phyloP scores from a whole-genome alignment of 2,888 invertebrate genomes.

The Trisateles emortualis region DNA sequence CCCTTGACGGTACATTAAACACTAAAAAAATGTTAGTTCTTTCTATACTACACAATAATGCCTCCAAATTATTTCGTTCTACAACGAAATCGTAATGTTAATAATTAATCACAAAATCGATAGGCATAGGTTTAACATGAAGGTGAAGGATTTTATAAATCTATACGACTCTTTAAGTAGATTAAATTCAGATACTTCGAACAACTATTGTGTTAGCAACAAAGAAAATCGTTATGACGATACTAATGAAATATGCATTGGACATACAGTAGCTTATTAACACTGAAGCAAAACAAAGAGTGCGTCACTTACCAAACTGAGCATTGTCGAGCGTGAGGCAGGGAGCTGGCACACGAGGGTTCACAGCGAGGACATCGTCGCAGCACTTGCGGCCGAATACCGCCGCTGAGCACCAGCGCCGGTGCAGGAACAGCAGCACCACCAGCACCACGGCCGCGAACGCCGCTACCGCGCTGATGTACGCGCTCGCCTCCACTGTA shows the following conservation, averaged over 20 bases:
- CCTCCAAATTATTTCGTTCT: constrained; percentile 44
- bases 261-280: constrained; percentile 44
- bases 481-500: constrained; percentile 94
- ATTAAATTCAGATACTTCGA: constrained; percentile 22
- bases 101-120: constrained; percentile 50
- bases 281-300: constrained; percentile 40
- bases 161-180: constrained; percentile 24
- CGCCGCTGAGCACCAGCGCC: constrained; percentile 87
- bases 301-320: constrained; percentile 71
- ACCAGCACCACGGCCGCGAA: constrained; percentile 94
- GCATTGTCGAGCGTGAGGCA: constrained; percentile 74
- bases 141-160: constrained; percentile 33
- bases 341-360: constrained; percentile 71
- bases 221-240: constrained; percentile 35
- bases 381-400: constrained; percentile 74
- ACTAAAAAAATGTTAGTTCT: constrained; percentile 47
- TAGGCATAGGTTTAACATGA: constrained; percentile 35
- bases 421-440: constrained; percentile 94
- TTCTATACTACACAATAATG: constrained; percentile 53
- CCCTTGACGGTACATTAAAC: constrained; percentile 60
- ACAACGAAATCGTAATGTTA: constrained; percentile 37
- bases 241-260: constrained; percentile 33
- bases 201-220: constrained; percentile 41
- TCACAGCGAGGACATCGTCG: constrained; percentile 80
- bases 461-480: constrained; percentile 95